These are phyloP conservation scores for Bucorvus abyssinicus DNA, from an alignment of 2,797 vertebrate genomes.

Conservation along the genomic window DNA sequence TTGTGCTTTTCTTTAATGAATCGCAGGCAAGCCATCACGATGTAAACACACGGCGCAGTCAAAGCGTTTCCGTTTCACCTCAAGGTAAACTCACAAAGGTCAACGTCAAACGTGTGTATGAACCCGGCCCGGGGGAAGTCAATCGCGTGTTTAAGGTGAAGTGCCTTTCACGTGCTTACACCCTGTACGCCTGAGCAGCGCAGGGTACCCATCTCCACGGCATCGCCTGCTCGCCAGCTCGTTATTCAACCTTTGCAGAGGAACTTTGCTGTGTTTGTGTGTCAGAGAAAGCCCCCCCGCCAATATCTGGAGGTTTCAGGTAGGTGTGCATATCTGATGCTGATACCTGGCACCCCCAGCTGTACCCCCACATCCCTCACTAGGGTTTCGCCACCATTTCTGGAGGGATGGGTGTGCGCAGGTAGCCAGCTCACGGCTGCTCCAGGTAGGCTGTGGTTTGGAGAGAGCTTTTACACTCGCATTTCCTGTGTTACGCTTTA, in stretches of 20 bases:
- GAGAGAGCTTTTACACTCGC: background rate
- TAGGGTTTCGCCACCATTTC: accelerated
- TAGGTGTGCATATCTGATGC: background rate
- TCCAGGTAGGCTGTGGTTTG: background rate
- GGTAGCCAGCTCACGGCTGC: background rate
- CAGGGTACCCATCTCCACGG: background rate
- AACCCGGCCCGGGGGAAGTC: background rate
- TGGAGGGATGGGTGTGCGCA: accelerated
- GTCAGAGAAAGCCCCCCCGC: background rate
- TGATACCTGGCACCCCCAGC: background rate
- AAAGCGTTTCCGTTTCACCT: background rate
- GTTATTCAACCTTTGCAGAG: background rate
- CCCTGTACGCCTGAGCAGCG: accelerated
- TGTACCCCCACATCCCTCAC: background rate
- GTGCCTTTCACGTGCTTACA: background rate
- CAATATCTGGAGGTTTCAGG: background rate
- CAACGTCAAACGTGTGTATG: background rate
- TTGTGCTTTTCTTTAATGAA: background rate
- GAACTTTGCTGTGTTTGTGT: background rate
- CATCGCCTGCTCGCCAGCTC: background rate
- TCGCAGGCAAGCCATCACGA: background rate
- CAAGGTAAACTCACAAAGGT: background rate
- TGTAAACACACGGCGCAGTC: background rate
- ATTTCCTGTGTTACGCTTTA: background rate
- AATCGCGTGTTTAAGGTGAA: background rate